Conservation (phyloP, 2,113 vertebrate genomes). For the Sisor rabdophorus region DNA sequence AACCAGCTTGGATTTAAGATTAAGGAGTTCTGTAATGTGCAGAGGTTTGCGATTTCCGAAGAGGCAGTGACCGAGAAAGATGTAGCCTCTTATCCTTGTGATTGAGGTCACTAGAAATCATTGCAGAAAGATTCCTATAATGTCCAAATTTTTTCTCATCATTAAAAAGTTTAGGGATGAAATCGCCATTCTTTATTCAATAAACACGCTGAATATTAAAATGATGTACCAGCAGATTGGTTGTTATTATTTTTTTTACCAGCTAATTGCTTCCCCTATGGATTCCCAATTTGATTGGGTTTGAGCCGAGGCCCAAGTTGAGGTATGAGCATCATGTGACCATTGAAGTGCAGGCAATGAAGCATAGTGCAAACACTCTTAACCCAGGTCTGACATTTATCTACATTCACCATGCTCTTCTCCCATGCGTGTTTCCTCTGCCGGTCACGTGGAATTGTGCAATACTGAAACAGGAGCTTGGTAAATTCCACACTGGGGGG, state of each 20-base stretch:
- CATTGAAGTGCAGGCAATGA: conserved; percentile 42
- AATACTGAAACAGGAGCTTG: conserved; percentile 57
- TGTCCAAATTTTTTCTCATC: too few species aligned
- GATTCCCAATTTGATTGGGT: not conserved
- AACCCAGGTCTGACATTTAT: conserved; percentile 49
- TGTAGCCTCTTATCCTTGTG: conserved; percentile 13
- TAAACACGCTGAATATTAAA: too few species aligned
- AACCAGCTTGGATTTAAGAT: not conserved
- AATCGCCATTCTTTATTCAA: too few species aligned
- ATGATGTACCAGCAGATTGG: not conserved
- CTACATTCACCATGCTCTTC: conserved; percentile 1
- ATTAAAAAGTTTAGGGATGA: too few species aligned
- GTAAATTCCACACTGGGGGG: conserved; percentile 54
- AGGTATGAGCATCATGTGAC: conserved; percentile 38
- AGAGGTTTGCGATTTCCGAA: not conserved
- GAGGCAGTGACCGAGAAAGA: conserved; percentile 3
- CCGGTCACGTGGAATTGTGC: conserved; percentile 53
- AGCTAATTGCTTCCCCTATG: not conserved
- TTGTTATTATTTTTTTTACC: conserved; percentile 1
- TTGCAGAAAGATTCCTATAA: not conserved
- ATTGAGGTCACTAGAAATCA: conserved; percentile 25
- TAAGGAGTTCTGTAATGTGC: conserved; percentile 19
- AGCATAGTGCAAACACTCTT: conserved; percentile 52
- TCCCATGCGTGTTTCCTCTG: conserved; percentile 23
- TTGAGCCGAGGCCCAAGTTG: conserved; percentile 4